Evolutionary conservation across 2,888 invertebrate genomes (phyloP), one percentile per base, ranked within the genome.

Genomic region (Hypercompe scribonia): DNA sequence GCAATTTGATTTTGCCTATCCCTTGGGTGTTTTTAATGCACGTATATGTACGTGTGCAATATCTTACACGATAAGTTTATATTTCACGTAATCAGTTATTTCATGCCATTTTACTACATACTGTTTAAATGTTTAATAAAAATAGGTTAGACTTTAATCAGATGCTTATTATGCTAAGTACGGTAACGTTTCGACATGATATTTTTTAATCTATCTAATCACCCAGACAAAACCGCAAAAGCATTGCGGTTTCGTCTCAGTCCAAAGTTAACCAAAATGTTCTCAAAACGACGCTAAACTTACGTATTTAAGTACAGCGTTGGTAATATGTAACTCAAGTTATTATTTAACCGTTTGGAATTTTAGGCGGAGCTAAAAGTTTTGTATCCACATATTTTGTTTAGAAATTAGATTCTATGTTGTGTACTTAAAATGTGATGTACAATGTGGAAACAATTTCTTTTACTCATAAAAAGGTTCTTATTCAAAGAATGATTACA

Each of bases 341-440:
- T 39, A 69, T 69, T 70, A 67, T 39, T 54, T 36, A 36, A 65
- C 11, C 54, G 24, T 65, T 65, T 36, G 46, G 65, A 50, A 70
- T 70, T 65, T 36, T 13, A 54, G 50, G 31, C 18, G n/a, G n/a
- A 24, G 65, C 36, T 65, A 15, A 61, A 42, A 31, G 66, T 42
- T 46, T 58, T 46, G 28, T 54, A 50, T n/a, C 11, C n/a, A 68
- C 50, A 68, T 15, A 68, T 46, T 18, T 18, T 10, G 34, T 54
- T 54, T 39, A 58, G 61, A 31, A 68, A 54, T 68, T 36, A 58
- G n/a, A 28, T 68, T 68, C 24, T 24, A 46, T 50, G 50, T 8
- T 50, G 24, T 46, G 42, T 21, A 66, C 31, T 15, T 11, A 42
- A 28, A 66, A 21, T 21, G 8, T 0, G 15, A 66, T 66, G 42